These are phyloP conservation scores for Acrocephalus kingi DNA, from an alignment of 2,113 vertebrate genomes.

Conservation along the genomic window DNA sequence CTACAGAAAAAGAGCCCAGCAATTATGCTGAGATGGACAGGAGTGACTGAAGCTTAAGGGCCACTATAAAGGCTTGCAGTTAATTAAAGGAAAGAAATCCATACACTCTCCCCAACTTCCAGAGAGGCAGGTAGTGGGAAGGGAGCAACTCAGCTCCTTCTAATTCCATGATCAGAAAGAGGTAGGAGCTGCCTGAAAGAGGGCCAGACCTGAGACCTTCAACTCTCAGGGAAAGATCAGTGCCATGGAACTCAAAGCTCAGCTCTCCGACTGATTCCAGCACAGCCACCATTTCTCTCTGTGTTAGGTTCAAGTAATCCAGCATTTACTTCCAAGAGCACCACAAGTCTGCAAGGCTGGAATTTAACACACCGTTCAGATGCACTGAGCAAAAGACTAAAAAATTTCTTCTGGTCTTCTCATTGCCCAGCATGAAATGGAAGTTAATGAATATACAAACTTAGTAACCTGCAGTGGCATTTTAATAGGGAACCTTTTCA, in stretches of 20 bases:
- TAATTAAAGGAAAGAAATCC: background rate
- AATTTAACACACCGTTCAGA: background rate
- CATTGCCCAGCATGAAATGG: background rate
- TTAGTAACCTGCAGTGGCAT: background rate
- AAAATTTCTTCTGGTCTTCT: background rate
- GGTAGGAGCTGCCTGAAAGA: background rate
- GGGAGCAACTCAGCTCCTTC: background rate
- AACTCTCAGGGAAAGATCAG: background rate
- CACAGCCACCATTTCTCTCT: background rate
- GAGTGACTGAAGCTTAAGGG: background rate
- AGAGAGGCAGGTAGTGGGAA: background rate
- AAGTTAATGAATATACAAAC: background rate
- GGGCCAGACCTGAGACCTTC: background rate
- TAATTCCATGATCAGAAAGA: background rate
- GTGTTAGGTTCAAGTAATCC: background rate
- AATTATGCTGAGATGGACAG: background rate
- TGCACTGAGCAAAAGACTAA: background rate
- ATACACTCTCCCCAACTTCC: background rate
- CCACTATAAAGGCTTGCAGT: background rate
- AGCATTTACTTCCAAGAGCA: background rate
- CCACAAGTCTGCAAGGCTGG: background rate
- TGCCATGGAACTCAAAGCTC: background rate
- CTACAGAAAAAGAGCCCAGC: background rate
- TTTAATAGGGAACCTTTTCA: constrained; percentile 26
- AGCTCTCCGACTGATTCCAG: background rate